phyloP scores from a whole-genome alignment of 2,113 vertebrate genomes.

The Salvator merianae region DNA sequence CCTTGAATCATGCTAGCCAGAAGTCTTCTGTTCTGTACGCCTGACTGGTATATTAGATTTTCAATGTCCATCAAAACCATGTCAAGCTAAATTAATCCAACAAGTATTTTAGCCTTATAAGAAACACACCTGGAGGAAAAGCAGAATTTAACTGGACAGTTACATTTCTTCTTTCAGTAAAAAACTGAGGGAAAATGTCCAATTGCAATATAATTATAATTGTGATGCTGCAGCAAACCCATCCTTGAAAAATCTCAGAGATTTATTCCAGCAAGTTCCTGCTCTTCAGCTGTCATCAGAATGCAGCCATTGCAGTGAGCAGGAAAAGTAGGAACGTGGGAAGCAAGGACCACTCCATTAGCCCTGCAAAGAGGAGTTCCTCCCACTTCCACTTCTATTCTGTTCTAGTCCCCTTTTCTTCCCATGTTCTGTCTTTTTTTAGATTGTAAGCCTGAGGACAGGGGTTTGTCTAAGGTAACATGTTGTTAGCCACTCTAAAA shows the following conservation, averaged over 20 bases:
- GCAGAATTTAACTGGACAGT: conserved; percentile 38
- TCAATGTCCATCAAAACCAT: conserved; percentile 24
- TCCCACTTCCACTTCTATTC: too few relatives aligned
- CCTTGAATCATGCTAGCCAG: conserved; percentile 35
- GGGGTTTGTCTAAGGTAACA: too few relatives aligned
- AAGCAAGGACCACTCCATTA: too few relatives aligned
- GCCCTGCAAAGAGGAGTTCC: too few relatives aligned
- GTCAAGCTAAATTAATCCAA: conserved; percentile 50
- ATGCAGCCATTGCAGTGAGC: too few relatives aligned
- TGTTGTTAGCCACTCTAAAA: too few relatives aligned
- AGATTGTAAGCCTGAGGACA: too few relatives aligned
- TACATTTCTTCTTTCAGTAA: conserved; percentile 10
- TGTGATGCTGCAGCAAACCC: neutral
- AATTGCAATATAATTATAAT: neutral
- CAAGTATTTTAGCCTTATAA: neutral
- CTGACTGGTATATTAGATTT: conserved; percentile 44
- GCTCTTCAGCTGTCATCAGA: too few relatives aligned
- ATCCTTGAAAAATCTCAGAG: conserved; percentile 10
- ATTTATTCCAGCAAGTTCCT: too few relatives aligned
- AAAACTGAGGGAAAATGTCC: neutral
- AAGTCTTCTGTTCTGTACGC: conserved; percentile 36
- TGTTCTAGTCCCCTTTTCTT: too few relatives aligned
- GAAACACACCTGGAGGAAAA: conserved; percentile 17
- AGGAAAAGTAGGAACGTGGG: too few relatives aligned
- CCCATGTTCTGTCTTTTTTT: too few relatives aligned